Conservation (phyloP, 2,797 vertebrate genomes). For the Xiphophorus birchmanni region DNA sequence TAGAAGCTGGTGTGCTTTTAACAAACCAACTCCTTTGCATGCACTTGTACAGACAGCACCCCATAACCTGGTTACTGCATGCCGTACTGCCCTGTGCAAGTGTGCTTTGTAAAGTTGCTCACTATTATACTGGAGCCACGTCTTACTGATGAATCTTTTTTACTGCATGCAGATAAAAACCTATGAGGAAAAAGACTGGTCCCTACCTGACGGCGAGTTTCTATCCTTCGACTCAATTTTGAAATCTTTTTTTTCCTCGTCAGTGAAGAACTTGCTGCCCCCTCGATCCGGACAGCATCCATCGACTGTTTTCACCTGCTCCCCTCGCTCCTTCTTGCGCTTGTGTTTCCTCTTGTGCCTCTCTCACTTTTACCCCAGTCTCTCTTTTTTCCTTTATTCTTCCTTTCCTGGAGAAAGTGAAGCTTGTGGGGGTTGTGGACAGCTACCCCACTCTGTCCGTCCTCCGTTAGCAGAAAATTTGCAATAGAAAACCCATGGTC, state of each 20-base stretch:
- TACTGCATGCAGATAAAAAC: not conserved
- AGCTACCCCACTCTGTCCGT: conserved; percentile 27
- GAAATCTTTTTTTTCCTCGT: conserved; percentile 85
- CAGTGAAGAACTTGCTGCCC: conserved; percentile 85
- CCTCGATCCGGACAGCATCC: conserved; percentile 86
- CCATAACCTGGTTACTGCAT: conserved; percentile 15
- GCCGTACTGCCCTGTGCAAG: not conserved
- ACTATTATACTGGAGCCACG: not conserved
- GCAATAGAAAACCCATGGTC: conserved; percentile 47
- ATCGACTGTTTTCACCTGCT: conserved; percentile 85
- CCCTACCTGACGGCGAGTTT: conserved; percentile 84
- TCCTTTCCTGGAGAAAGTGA: conserved; percentile 40
- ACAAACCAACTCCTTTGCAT: conserved; percentile 5
- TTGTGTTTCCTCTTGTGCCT: conserved; percentile 47
- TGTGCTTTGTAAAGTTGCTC: conserved; percentile 16
- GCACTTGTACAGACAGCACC: conserved; percentile 15
- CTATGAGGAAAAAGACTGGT: not conserved
- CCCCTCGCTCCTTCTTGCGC: conserved; percentile 66
- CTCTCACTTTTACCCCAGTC: conserved; percentile 49
- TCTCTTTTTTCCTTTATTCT: conserved; percentile 47
- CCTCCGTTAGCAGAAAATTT: conserved; percentile 52
- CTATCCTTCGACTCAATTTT: conserved; percentile 88
- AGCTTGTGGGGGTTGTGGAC: conserved; percentile 43
- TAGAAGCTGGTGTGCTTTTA: conserved; percentile 4
- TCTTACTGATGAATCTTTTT: conserved; percentile 5